Evolutionary conservation across 2,888 invertebrate species (phyloP).

Genomic region (Pristionchus fissidentatus): DNA sequence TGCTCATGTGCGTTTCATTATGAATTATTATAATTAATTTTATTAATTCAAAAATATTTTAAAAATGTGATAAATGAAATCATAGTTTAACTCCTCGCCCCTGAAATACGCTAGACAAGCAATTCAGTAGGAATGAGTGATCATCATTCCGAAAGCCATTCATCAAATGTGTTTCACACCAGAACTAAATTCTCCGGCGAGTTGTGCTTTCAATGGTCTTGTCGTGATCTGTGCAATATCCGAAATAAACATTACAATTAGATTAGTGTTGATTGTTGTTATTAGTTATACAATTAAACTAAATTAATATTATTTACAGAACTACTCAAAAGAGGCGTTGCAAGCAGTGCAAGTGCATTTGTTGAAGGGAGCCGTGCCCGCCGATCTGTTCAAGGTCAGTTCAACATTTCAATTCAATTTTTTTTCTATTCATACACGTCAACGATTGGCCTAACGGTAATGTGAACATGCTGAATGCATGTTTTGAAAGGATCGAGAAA

Average conservation of each 20-base stretch:
- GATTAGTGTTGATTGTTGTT: not conserved
- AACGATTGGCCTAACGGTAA: too few species aligned
- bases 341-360: constrained; percentile 97
- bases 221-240: not conserved
- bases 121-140: too few species aligned
- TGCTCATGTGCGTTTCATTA: constrained; percentile 91
- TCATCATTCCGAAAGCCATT: too few species aligned
- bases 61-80: too few species aligned
- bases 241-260: not conserved
- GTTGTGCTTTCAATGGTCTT: too few species aligned
- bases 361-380: constrained; percentile 95
- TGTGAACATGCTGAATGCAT: too few species aligned
- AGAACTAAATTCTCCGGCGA: too few species aligned
- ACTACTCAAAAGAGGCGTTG: constrained; percentile 96
- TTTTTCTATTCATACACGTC: not conserved
- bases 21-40: too few species aligned
- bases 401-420: not conserved
- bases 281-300: not conserved
- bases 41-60: too few species aligned
- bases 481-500: not conserved
- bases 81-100: too few species aligned
- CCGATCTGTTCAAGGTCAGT: constrained; percentile 94
- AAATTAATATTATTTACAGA: constrained; percentile 82
- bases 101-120: too few species aligned
- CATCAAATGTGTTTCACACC: too few species aligned